Evolutionary conservation across 2,888 invertebrate genomes (phyloP).

Genomic region (Aquatica leii): DNA sequence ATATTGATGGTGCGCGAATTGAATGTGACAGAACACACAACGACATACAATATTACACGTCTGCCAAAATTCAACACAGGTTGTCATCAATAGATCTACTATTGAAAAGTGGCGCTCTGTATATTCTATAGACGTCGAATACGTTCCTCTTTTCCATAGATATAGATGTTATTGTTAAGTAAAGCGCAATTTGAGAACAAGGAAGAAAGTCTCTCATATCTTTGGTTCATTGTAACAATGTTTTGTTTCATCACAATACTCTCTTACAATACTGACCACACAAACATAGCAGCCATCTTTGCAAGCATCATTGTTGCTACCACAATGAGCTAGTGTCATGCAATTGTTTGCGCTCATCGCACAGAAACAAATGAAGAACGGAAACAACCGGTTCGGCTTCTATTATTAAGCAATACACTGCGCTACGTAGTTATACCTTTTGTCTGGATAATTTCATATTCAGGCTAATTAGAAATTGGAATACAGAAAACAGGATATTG

Average conservation of each 20-base stretch:
- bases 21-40: too few species aligned
- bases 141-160: conserved; percentile 17
- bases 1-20: too few species aligned
- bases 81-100: conserved; percentile 23
- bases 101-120: conserved; percentile 24
- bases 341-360: conserved; percentile 57
- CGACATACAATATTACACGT: too few species aligned
- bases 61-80: too few species aligned
- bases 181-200: conserved; percentile 47
- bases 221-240: conserved; percentile 51
- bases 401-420: conserved; percentile 54
- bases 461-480: conserved; percentile 53
- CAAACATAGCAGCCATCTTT: conserved; percentile 55
- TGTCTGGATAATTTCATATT: conserved; percentile 53
- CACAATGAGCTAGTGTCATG: conserved; percentile 56
- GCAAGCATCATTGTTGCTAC: conserved; percentile 52
- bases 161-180: conserved; percentile 41
- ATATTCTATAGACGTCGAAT: conserved; percentile 20
- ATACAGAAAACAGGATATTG: conserved; percentile 50
- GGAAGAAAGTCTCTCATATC: conserved; percentile 47
- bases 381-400: conserved; percentile 56
- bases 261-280: conserved; percentile 55
- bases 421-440: conserved; percentile 49
- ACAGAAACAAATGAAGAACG: conserved; percentile 57
- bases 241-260: conserved; percentile 54